Conservation (phyloP, 1,140 invertebrate genomes). For the Periplaneta americana region DNA sequence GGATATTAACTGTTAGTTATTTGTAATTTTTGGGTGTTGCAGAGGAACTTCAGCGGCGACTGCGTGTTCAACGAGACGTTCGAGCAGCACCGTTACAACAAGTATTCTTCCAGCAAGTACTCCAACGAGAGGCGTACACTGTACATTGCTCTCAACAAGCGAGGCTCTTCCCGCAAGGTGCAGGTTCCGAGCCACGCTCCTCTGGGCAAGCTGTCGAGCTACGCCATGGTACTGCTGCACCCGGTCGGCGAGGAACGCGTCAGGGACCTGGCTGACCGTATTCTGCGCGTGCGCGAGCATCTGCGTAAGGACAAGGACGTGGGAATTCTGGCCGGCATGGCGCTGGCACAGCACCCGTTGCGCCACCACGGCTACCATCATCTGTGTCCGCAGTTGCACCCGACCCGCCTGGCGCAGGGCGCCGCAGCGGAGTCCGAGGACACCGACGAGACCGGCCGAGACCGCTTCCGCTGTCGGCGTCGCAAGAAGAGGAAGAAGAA, state of each 20-base stretch:
- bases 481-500: slow-evolving; percentile 19
- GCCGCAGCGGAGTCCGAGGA: neutral
- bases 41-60: slow-evolving; percentile 74
- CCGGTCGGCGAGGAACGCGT: slow-evolving; percentile 50
- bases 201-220: slow-evolving; percentile 63
- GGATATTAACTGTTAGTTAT: too few species aligned
- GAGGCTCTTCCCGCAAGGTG: slow-evolving; percentile 61
- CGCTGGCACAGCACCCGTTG: neutral
- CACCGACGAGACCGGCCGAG: neutral
- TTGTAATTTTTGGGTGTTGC: slow-evolving; percentile 54
- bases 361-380: slow-evolving; percentile 15
- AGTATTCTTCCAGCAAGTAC: slow-evolving; percentile 71
- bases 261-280: slow-evolving; percentile 31
- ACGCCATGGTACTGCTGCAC: slow-evolving; percentile 61
- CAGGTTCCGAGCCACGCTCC: slow-evolving; percentile 57
- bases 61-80: slow-evolving; percentile 83
- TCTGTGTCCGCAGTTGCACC: neutral
- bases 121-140: slow-evolving; percentile 61
- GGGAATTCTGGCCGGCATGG: neutral
- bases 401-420: neutral
- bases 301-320: neutral
- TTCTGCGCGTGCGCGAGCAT: neutral
- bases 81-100: slow-evolving; percentile 78
- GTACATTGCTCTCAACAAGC: slow-evolving; percentile 68
- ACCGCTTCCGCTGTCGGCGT: slow-evolving; percentile 4